Base-by-base conservation (phyloP, 2,113 vertebrate genomes). In the Phainopepla nitens region DNA sequence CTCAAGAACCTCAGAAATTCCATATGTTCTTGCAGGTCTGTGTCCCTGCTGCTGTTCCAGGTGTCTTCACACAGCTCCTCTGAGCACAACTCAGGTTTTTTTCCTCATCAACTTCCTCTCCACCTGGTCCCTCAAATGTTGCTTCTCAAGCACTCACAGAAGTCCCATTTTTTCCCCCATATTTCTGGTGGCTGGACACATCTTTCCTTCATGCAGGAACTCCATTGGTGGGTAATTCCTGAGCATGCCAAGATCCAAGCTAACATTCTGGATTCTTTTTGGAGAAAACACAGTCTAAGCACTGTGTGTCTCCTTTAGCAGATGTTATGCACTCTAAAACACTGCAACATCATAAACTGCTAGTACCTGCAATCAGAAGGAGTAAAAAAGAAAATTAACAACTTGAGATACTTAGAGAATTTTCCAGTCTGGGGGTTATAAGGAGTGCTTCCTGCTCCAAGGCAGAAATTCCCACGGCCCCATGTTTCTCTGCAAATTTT, bases 71-170 rank as follows among this genome's bases (percentile, higher is more conserved):
- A 66, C 33, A 86, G 19, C 28, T 66, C 11, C 42, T 61, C 61
- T 0, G 0, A 81, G 60, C 49, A 77, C 14, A 22, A 29, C 22
- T 16, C 31, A 22, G 33, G 22, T 41, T 2, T 28, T 65, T 90
- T 36, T 62, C 20, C 18, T 73, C n/a, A 21, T 9, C 4, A 0
- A 2, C 15, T 61, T 76, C 6, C 0, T 25, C 50, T 47, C 42
- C 24, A 25, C 22, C 47, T 61, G 58, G 11, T 61, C 71, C 45
- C 41, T 57, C 42, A 57, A 36, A 42, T 0, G 0, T 21, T 20
- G 8, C 29, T 60, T 45, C 65, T 58, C 35, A 11, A 69, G 42
- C 42, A 41, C 36, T 22, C 57, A 54, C 25, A 58, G 29, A 49
- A 58, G 19, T 45, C 22, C 14, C 9, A 4, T 19, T 13, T 49